phyloP scores from a whole-genome alignment of 2,797 vertebrate species.

The Falco novaeseelandiae region DNA sequence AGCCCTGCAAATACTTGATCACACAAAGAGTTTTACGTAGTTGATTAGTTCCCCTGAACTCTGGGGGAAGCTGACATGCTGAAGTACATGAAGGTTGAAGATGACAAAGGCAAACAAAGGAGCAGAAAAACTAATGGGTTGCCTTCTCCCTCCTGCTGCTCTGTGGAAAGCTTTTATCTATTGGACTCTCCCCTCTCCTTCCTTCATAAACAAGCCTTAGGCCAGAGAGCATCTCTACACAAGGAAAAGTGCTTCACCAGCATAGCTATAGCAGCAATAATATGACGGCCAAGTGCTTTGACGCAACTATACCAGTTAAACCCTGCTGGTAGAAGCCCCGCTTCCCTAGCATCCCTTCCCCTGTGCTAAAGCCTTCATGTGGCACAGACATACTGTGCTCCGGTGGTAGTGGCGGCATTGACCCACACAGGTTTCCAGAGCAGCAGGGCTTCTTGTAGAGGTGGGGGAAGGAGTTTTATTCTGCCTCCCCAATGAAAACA shows the following conservation, averaged over 20 bases:
- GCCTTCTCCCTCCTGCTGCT: conserved; percentile 50
- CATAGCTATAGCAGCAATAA: not conserved
- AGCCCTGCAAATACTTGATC: not conserved
- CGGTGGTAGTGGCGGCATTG: rapidly evolving
- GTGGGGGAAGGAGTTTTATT: not conserved
- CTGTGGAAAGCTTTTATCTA: conserved; percentile 35
- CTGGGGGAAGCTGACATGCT: not conserved
- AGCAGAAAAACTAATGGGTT: conserved; percentile 30
- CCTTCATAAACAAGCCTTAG: conserved; percentile 32
- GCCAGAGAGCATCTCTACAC: not conserved
- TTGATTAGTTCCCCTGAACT: conserved; percentile 19
- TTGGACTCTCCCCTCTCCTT: conserved; percentile 17
- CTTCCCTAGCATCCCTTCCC: not conserved
- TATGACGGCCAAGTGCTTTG: not conserved
- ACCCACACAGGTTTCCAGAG: not conserved
- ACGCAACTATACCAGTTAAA: not conserved
- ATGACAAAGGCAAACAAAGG: conserved; percentile 19
- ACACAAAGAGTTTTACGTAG: not conserved
- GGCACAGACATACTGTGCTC: not conserved
- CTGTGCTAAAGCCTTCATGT: not conserved
- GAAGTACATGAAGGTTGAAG: not conserved
- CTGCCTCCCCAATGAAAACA: not conserved
- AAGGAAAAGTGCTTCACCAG: not conserved
- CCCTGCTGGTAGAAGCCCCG: not conserved
- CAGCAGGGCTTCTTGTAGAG: not conserved